Evolutionary conservation across 2,888 invertebrate genomes (phyloP).

Genomic region (Monoplex corrugatus): DNA sequence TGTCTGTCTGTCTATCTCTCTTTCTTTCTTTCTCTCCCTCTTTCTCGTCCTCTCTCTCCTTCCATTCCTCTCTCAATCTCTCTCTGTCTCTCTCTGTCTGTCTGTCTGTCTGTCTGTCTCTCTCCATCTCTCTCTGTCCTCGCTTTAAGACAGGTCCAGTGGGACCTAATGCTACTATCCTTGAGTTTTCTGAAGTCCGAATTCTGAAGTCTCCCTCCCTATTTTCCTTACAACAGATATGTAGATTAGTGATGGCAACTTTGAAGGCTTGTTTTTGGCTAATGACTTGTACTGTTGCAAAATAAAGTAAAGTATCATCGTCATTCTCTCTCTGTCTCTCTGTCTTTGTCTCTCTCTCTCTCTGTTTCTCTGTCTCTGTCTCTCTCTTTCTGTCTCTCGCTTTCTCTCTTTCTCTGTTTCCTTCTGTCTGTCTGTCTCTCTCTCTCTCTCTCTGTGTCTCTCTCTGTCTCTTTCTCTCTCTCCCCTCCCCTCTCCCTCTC

Average conservation of each 20-base stretch:
- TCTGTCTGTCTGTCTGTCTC: not conserved
- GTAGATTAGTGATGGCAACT: too few relatives aligned
- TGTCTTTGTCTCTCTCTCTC: not conserved
- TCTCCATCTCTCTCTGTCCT: not conserved
- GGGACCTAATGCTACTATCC: too few relatives aligned
- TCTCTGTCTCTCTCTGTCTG: not conserved
- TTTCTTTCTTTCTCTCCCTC: not conserved
- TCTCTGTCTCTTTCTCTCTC: conserved; percentile 29
- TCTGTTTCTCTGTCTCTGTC: not conserved
- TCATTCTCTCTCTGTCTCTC: not conserved
- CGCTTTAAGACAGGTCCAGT: too few relatives aligned
- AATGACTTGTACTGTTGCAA: too few relatives aligned
- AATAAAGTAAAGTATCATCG: too few relatives aligned
- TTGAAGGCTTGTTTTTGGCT: too few relatives aligned
- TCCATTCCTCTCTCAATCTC: not conserved
- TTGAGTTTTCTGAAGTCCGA: too few relatives aligned
- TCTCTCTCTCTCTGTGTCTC: conserved; percentile 12
- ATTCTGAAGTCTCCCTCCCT: too few relatives aligned
- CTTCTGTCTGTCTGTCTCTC: not conserved
- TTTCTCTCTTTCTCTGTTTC: not conserved
- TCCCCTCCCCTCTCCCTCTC: not conserved
- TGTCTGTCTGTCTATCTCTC: not conserved
- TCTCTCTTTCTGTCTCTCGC: not conserved
- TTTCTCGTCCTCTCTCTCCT: not conserved
- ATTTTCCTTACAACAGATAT: too few relatives aligned